Conservation (phyloP, 2,888 invertebrate species). For the Epinotia bilunana region DNA sequence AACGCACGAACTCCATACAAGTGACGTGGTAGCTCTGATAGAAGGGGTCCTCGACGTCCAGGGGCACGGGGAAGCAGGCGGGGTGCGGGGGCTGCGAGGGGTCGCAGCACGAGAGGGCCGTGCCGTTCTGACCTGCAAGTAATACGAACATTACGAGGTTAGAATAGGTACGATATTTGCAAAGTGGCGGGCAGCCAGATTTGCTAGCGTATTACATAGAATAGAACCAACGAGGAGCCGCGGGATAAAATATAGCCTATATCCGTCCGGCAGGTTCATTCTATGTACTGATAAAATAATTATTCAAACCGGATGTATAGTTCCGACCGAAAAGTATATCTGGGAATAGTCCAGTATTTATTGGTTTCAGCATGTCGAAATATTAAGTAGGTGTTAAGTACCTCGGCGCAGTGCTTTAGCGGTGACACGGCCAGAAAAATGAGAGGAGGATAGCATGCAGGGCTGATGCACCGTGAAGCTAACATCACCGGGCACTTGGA, state of each 20-base stretch:
- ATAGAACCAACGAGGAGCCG: neutral
- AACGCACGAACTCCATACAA: slow-evolving; percentile 94
- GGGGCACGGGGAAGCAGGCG: slow-evolving; percentile 91
- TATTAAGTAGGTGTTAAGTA: neutral
- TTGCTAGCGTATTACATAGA: neutral
- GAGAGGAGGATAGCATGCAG: slow-evolving; percentile 90
- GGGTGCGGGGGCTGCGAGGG: slow-evolving; percentile 83
- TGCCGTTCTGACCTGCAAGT: slow-evolving; percentile 85
- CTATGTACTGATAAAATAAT: too few species aligned
- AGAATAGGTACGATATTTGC: neutral
- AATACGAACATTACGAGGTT: neutral
- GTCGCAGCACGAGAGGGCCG: slow-evolving; percentile 89
- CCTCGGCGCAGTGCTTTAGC: slow-evolving; percentile 92
- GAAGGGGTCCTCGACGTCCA: slow-evolving; percentile 88
- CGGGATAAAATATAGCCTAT: too few species aligned
- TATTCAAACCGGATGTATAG: too few species aligned
- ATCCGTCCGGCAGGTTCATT: too few species aligned
- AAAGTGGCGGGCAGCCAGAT: neutral
- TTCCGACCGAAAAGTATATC: too few species aligned
- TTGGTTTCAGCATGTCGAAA: too few species aligned
- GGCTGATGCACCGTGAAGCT: slow-evolving; percentile 90
- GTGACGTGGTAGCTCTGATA: slow-evolving; percentile 87
- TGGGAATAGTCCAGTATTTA: too few species aligned
- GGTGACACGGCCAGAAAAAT: slow-evolving; percentile 87
- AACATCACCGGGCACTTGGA: slow-evolving; percentile 90